Evolutionary conservation across 2,113 vertebrate species (phyloP), one percentile per base, ranked within the genome.

Genomic region (Centropus unirufus): DNA sequence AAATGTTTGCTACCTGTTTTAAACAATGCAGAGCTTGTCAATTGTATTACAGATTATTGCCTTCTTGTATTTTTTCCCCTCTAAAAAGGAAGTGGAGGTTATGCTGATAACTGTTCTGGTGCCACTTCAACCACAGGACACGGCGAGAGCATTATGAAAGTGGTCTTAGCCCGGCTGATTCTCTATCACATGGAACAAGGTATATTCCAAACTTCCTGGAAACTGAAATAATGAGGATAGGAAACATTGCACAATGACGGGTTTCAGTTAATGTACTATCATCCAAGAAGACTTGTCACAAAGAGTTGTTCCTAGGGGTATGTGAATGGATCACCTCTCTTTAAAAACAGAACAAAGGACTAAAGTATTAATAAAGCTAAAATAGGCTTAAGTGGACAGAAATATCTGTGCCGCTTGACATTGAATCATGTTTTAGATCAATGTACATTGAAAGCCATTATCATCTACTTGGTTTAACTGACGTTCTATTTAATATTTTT

Each of bases 61-160:
- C 5, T 54, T 23, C 12, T 20, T 27, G 34, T 67, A 51, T 32
- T 36, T 46, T 23, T 12, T 27, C 0, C 4, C 32, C 26, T 84
- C 55, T 64, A 81, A 40, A 70, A 98, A 99, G 99, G 99, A 49
- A 97, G 98, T 83, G 99, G 99, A 66, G 99, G 99, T 36, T 99
- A 99, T 47, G 99, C 99, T 51, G 99, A 99, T 97, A 99, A 99
- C 79, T 30, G 32, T 29, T 75, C 97, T 8, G 99, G 99, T 91
- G 99, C 99, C 4, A 92, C 98, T 62, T 99, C 99, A 12, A 98
- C 99, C 3, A 99, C 99, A 6, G 99, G 99, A 47, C 98, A 99
- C 5, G 99, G 99, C 22, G 99, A 99, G 95, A 97, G 98, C 95
- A 99, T 99, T 96, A 99, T 99, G 98, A 99, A 99, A 97, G 98